Evolutionary conservation across 2,113 vertebrate species (phyloP).

Genomic region (Dermatemys mawii): DNA sequence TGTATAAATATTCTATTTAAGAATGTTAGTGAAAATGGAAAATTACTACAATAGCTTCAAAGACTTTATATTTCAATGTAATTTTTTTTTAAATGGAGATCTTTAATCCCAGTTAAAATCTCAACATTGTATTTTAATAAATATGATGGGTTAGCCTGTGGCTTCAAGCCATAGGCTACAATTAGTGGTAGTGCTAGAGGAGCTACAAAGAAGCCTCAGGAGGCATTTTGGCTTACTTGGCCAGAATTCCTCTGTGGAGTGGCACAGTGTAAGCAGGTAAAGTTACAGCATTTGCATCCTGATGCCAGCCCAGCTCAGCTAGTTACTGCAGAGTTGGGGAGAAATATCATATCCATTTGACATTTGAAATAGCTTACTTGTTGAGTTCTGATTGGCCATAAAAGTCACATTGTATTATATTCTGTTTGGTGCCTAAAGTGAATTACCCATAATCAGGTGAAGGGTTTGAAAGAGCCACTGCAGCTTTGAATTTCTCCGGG

Average conservation of each 20-base stretch:
- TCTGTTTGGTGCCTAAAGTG: neutral
- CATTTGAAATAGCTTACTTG: neutral
- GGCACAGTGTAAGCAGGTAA: neutral
- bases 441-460: neutral
- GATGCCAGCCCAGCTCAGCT: accelerated
- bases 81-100: neutral
- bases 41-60: neutral
- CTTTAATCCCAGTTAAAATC: constrained; percentile 17
- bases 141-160: neutral
- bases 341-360: neutral
- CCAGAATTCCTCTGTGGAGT: neutral
- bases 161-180: constrained; percentile 3
- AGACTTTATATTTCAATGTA: neutral
- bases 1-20: neutral
- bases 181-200: neutral
- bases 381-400: constrained; percentile 1
- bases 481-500: constrained; percentile 7
- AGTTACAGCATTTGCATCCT: neutral
- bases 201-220: neutral
- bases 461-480: neutral
- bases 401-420: neutral
- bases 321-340: neutral
- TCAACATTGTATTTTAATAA: constrained; percentile 15
- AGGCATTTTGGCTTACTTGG: neutral
- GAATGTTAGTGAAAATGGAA: neutral